Conservation (phyloP, 2,888 invertebrate species). For the Exocentrus adspersus region DNA sequence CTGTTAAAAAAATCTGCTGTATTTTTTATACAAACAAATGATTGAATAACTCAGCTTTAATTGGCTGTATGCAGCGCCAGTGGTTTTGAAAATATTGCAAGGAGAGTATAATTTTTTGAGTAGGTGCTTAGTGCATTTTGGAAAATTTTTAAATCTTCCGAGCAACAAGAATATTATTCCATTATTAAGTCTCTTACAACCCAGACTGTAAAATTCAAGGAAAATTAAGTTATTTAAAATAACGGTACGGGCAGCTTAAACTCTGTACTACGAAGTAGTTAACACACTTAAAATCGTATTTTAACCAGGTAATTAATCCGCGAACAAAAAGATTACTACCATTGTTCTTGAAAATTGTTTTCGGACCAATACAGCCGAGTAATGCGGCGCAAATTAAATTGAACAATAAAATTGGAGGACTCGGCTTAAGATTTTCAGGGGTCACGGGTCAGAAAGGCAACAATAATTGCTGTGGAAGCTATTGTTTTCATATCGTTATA, state of each 20-base stretch:
- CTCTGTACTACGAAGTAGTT: slow-evolving; percentile 11
- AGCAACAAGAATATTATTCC: too few species aligned
- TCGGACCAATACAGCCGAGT: background rate
- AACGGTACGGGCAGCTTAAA: background rate
- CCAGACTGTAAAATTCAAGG: too few species aligned
- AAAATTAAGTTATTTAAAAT: background rate
- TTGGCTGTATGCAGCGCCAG: too few species aligned
- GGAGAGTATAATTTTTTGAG: too few species aligned
- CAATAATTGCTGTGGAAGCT: background rate
- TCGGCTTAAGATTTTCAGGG: background rate
- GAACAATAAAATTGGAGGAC: background rate
- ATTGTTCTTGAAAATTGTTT: background rate
- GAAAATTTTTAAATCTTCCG: too few species aligned
- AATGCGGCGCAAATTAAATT: background rate
- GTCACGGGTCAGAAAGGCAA: background rate
- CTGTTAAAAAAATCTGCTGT: too few species aligned
- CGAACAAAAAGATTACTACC: background rate
- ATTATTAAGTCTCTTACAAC: too few species aligned
- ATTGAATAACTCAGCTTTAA: too few species aligned
- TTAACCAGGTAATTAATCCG: background rate
- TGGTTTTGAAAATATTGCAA: too few species aligned
- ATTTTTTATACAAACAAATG: too few species aligned
- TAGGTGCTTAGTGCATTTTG: too few species aligned
- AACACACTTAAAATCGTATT: background rate
- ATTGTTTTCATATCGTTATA: background rate